These are phyloP conservation scores for Diloba caeruleocephala DNA, from an alignment of 2,888 invertebrate species.

Conservation along the genomic window DNA sequence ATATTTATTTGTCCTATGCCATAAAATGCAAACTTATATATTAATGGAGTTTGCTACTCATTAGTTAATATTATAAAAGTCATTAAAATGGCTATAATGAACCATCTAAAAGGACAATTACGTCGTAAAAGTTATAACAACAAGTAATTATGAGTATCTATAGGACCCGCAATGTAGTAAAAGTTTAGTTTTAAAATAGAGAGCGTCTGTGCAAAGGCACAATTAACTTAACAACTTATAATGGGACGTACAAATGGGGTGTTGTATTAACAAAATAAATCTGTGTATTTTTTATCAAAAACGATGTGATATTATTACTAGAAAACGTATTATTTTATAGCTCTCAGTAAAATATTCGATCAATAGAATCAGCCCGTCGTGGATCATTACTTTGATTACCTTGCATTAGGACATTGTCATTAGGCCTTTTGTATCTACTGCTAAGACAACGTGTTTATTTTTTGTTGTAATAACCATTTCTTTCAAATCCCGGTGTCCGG, in stretches of 20 bases:
- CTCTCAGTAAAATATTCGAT: too few relatives aligned
- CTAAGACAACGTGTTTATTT: too few relatives aligned
- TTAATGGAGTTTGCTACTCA: constrained; percentile 14
- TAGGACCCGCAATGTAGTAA: constrained; percentile 36
- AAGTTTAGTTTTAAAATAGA: constrained; percentile 36
- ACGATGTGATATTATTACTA: too few relatives aligned
- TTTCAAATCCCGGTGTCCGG: too few relatives aligned
- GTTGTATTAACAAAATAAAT: constrained; percentile 1
- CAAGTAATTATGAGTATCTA: constrained; percentile 42
- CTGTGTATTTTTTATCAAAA: too few relatives aligned
- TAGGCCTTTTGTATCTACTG: too few relatives aligned
- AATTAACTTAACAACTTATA: constrained; percentile 44
- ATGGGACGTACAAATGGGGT: constrained; percentile 24
- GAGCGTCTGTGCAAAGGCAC: constrained; percentile 21
- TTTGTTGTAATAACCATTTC: too few relatives aligned
- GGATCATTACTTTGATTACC: too few relatives aligned
- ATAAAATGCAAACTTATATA: constrained; percentile 9
- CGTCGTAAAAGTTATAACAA: constrained; percentile 44
- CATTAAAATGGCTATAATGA: constrained; percentile 31
- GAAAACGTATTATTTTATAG: too few relatives aligned
- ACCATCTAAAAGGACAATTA: constrained; percentile 37
- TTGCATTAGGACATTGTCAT: too few relatives aligned
- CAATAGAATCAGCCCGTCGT: too few relatives aligned
- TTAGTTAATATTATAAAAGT: constrained; percentile 21
- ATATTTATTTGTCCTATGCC: background rate